Base-by-base conservation (phyloP, 2,797 vertebrate genomes). In the Hemitrygon akajei region DNA sequence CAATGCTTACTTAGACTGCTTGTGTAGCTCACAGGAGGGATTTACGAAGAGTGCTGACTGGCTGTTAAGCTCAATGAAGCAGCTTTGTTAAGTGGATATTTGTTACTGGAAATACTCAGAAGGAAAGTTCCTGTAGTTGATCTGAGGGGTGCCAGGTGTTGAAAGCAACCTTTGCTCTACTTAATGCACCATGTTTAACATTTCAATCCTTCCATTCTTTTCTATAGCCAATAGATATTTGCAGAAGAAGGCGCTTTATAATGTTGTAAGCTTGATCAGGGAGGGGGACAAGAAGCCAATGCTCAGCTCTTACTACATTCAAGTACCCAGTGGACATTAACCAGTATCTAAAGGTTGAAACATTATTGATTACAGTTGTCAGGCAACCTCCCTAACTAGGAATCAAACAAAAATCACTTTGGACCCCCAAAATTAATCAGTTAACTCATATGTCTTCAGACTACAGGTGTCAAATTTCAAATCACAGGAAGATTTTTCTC, bases 21-120 rank as follows among this genome's bases (percentile, higher is more conserved):
- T 20, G 60, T 69, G 47, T 1, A 40, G 20, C 34, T 75, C 27
- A 25, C 27, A 75, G 34, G 87, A 40, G 10, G 1, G 66, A n/a
- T 40, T 91, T 37, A 34, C 40, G 91, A 93, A 71, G 37, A 93
- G 71, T 76, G 40, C 47, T 75, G 63, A 56, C 37, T 92, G 69
- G 25, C 40, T 75, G 91, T 12, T 92, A 40, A 56, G 40, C 71
- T 92, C 69, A 30, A 7, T 93, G 91, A 76, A 76, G 91, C 91
- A 76, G 47, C 27, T 58, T 93, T 75, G 37, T 73, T 92, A 92
- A 30, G 10, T 40, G 40, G 66, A 25, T 30, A 27, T 37, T 27
- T 93, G 91, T 93, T 75, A 76, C 56, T 58, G 27, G 25, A 75
- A 93, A 47, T 56, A n/a, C 71, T 75, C 91, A 47, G 25, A 71